These are phyloP conservation scores for Borostomias antarcticus DNA, from an alignment of 2,797 vertebrate species.

Conservation along the genomic window DNA sequence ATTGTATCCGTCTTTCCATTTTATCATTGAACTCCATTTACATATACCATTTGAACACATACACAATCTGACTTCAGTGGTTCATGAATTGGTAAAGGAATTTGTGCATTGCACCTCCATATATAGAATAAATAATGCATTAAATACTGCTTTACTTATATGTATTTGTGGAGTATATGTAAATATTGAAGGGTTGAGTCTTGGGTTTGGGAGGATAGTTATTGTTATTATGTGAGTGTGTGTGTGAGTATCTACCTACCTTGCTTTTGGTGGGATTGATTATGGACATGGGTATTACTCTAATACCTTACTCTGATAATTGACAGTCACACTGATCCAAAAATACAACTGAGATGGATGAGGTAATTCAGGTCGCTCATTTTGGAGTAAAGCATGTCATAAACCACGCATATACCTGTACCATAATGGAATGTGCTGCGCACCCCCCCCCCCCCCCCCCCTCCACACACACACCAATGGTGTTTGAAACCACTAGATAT, in stretches of 20 bases:
- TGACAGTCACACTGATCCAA: background rate
- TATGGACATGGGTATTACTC: background rate
- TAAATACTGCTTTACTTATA: background rate
- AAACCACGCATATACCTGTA: background rate
- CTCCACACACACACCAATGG: slow-evolving; percentile 34
- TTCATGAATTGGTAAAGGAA: background rate
- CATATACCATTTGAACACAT: no score
- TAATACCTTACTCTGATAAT: background rate
- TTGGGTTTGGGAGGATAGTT: background rate
- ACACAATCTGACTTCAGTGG: background rate
- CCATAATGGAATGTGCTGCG: slow-evolving; percentile 5
- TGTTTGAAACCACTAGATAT: background rate
- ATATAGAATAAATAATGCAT: background rate
- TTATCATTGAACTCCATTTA: background rate
- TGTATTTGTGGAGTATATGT: slow-evolving; percentile 2
- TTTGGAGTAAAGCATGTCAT: slow-evolving; percentile 43
- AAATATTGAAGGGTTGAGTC: slow-evolving; percentile 9
- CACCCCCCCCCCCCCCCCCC: slow-evolving; percentile 52
- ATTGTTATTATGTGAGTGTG: background rate
- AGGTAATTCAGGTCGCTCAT: slow-evolving; percentile 17
- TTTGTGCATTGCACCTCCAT: background rate
- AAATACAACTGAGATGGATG: slow-evolving; percentile 10
- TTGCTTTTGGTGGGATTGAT: background rate
- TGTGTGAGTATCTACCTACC: slow-evolving; percentile 1
- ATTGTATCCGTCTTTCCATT: background rate